phyloP scores from a whole-genome alignment of 1,140 invertebrate genomes.

The Cotesia vestalis region DNA sequence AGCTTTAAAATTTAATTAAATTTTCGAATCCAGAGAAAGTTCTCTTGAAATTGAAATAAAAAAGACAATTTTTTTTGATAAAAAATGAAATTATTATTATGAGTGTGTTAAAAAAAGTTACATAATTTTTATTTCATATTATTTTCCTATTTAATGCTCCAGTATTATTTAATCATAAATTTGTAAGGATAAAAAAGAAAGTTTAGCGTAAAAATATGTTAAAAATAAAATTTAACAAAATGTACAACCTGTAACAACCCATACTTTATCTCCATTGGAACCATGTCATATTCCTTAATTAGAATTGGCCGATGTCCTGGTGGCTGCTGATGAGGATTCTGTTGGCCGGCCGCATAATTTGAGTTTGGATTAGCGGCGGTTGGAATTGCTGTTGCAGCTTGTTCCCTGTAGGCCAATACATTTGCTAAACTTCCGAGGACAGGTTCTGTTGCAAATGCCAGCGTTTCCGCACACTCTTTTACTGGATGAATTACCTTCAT shows the following conservation, averaged over 20 bases:
- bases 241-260: slow-evolving; percentile 85
- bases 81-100: too few relatives aligned
- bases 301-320: slow-evolving; percentile 66
- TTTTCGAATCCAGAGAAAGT: too few relatives aligned
- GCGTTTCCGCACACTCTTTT: slow-evolving; percentile 83
- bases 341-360: slow-evolving; percentile 46
- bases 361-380: neutral
- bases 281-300: slow-evolving; percentile 83
- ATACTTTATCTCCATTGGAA: slow-evolving; percentile 93
- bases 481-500: slow-evolving; percentile 75
- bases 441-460: slow-evolving; percentile 92
- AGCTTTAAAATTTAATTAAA: too few relatives aligned
- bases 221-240: neutral
- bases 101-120: too few relatives aligned
- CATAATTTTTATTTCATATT: too few relatives aligned
- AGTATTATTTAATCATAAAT: neutral
- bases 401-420: slow-evolving; percentile 78
- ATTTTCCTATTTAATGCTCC: too few relatives aligned
- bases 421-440: slow-evolving; percentile 88
- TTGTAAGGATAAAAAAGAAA: neutral
- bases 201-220: neutral
- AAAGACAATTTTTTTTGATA: too few relatives aligned
- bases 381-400: slow-evolving; percentile 45
- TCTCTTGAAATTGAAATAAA: too few relatives aligned
- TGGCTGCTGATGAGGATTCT: slow-evolving; percentile 45